Conservation (phyloP, 2,113 vertebrate genomes). For the Penelope pileata region DNA sequence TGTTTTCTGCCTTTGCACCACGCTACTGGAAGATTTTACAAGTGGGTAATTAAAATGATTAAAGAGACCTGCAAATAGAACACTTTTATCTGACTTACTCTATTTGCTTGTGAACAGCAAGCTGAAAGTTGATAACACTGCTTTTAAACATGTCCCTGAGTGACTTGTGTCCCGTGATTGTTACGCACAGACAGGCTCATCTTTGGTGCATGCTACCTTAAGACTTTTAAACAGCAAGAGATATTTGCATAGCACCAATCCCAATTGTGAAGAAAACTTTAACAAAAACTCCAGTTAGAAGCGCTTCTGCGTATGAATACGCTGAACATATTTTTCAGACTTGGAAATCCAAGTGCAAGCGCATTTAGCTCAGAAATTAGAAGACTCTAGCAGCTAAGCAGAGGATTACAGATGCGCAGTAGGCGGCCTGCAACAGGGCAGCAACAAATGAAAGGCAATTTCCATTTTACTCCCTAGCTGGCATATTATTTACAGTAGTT, state of each 20-base stretch:
- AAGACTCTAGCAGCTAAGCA: not conserved
- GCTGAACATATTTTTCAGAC: not conserved
- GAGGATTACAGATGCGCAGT: not conserved
- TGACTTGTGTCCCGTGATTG: not conserved
- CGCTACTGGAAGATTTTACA: not conserved
- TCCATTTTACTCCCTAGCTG: not conserved
- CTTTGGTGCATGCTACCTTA: not conserved
- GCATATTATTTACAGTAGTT: not conserved
- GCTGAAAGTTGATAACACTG: not conserved
- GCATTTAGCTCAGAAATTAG: not conserved
- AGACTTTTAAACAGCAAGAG: not conserved
- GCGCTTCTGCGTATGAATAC: not conserved
- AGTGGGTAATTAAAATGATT: not conserved
- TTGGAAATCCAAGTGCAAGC: not conserved
- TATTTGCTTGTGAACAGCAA: not conserved
- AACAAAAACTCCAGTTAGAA: not conserved
- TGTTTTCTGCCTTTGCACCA: not conserved
- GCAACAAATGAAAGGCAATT: not conserved
- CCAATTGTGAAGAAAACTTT: not conserved
- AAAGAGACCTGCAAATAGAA: not conserved
- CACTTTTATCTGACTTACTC: not conserved
- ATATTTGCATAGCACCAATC: not conserved
- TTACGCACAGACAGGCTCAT: not conserved
- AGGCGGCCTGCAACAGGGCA: not conserved
- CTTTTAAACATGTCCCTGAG: not conserved